Base-by-base conservation (phyloP, 92 coral and sea anemone species). In the Epizoanthus fatuus region DNA sequence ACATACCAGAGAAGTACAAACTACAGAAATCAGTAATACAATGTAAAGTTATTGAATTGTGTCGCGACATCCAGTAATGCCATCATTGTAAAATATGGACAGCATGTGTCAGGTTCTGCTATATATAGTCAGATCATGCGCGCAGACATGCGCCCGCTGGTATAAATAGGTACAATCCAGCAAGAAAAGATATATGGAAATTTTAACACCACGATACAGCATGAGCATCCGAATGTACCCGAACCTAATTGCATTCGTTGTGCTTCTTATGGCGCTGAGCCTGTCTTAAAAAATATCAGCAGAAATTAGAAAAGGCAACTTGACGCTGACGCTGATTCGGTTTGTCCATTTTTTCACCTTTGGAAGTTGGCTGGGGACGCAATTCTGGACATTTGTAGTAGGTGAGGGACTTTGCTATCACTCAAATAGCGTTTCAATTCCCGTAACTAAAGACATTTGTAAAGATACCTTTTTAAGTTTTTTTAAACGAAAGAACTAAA, bases 351-450 rank as follows among this genome's bases (percentile, higher is more conserved):
- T 94, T 55, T 92, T 86, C 58, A 69, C 95, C 10, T 94, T 92
- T 65, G 95, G 94, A 0, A 94, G 95, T 1, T 94, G 98, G 98
- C n/a, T 92, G 4, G 98, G 98, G n/a, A 86, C 93, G 59, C 98
- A 94, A 52, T 92, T 94, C 47, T 94, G 98, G 98, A 92, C 98
- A 2, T 94, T 94, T 39, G 37, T 94, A 22, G 98, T 95, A 42
- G 98, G 98, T 94, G 25, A 51, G 37, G 96, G 78, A 49, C 3
- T 15, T 20, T 22, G 16, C 4, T 16, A 35, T 9, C 16, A 16
- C 15, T 22, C 17, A 35, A 10, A n/a, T 0, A 15, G 6, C 47
- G 1, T 12, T 37, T 29, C 15, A 29, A 2, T 12, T 22, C 25
- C 25, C 25, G 25, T 3, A 73, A 35, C 57, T 72, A 72, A 22